phyloP scores from a whole-genome alignment of 1,140 invertebrate species.

The Gryon sp. region DNA sequence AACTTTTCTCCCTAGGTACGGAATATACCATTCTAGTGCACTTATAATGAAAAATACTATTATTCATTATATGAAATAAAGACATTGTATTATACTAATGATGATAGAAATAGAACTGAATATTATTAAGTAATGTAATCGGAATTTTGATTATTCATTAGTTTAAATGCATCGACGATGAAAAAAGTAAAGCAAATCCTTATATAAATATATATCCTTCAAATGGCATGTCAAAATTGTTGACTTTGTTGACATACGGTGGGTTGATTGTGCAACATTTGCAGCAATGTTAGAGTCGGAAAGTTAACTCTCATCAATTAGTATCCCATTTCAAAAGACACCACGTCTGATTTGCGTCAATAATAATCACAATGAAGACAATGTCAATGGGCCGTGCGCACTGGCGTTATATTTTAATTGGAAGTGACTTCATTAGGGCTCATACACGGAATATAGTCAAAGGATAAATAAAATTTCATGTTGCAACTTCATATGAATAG shows the following conservation, averaged over 20 bases:
- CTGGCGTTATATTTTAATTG: slow-evolving; percentile 47
- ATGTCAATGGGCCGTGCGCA: slow-evolving; percentile 22
- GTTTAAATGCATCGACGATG: no score
- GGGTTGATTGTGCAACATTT: slow-evolving; percentile 41
- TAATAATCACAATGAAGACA: slow-evolving; percentile 42
- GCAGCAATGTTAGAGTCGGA: slow-evolving; percentile 20
- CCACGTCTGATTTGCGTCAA: slow-evolving; percentile 50
- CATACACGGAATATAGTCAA: no score
- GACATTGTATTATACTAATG: no score
- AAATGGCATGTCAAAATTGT: slow-evolving; percentile 17
- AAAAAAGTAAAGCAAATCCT: no score
- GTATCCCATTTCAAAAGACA: slow-evolving; percentile 45
- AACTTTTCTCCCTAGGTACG: no score
- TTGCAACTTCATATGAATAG: slow-evolving; percentile 3
- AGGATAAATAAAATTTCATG: slow-evolving; percentile 13
- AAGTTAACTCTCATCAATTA: slow-evolving; percentile 50
- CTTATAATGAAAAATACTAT: no score
- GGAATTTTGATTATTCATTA: no score
- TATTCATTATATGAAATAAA: no score
- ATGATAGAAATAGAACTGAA: no score
- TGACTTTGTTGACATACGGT: slow-evolving; percentile 18
- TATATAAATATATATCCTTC: slow-evolving; percentile 16
- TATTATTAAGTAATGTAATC: no score
- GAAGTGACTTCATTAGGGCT: slow-evolving; percentile 45
- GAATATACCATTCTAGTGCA: no score